Evolutionary conservation across 2,888 invertebrate species (phyloP), one percentile per base, ranked within the genome.

Genomic region (Gastracanthus pulcherrimus): DNA sequence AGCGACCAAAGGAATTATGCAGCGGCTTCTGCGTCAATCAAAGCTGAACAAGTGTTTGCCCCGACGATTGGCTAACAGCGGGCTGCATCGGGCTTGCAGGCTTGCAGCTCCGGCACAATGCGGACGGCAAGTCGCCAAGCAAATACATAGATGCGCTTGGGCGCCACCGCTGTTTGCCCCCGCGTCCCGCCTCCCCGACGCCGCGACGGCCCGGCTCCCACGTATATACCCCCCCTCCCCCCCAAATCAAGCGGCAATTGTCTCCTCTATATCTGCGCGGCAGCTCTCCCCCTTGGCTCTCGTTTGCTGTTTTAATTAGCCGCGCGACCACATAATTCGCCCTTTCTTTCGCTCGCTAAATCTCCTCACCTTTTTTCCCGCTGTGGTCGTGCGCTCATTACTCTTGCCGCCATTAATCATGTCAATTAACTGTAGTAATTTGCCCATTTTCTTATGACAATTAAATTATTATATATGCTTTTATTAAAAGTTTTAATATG

Each of bases 11-110:
- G 79, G 82, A 85, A 85, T 85, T 84, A 86, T 85, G 83, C 84
- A 83, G 83, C 82, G 83, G 85, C 83, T 80, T 83, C 51, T 81
- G 75, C 81, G 81, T 78, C 85, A 83, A 83, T 83, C 85, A 76
- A 82, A 82, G 82, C 83, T 26, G 55, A 83, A 81, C 84, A 82
- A 83, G 83, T 86, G 83, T 85, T 84, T 84, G 83, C 80, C 79
- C 74, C 81, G 81, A 79, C 82, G 82, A 84, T 83, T 82, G 84
- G 84, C 84, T 78, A 82, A 74, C 84, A 45, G 51, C 66, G 13
- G 66, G 19, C 51, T 16, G n/a, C n/a, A n/a, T n/a, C n/a, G n/a
- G n/a, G n/a, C n/a, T n/a, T n/a, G n/a, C n/a, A n/a, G n/a, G 38
- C 41, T 26, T 45, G 80, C 79, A 72, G 72, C 76, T 48, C n/a